A percentile compares a stretch with the other conserved stretches of the same genome.
These are phyloP conservation scores for Plecotus auritus DNA, from an alignment of 2,113 vertebrate species.

Conservation along the genomic window DNA sequence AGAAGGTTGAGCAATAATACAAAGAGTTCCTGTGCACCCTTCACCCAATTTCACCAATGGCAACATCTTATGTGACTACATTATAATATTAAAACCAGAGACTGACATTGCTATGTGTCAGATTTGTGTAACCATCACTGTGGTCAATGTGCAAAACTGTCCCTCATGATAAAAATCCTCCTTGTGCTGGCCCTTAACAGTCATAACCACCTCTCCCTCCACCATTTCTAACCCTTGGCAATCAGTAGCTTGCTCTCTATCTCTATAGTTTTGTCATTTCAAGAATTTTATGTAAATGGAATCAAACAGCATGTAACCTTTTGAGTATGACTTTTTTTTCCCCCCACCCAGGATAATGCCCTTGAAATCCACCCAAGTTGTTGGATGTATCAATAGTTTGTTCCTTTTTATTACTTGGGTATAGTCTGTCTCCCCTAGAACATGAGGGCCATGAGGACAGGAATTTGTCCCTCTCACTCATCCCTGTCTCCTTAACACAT, in stretches of 20 bases:
- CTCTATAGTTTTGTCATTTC: not conserved
- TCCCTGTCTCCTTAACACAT: not conserved
- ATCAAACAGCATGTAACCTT: not conserved
- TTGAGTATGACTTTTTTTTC: not conserved
- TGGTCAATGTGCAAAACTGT: not conserved
- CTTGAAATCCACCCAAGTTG: not conserved
- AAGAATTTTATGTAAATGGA: not conserved
- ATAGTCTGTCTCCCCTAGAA: not conserved
- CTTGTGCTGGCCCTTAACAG: not conserved
- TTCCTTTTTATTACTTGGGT: not conserved
- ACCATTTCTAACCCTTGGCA: not conserved
- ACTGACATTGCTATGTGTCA: not conserved
- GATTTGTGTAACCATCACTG: not conserved
- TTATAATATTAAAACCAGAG: not conserved
- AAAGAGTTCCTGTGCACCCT: too few species aligned
- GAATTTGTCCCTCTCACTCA: not conserved
- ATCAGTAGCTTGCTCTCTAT: not conserved
- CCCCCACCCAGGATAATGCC: not conserved
- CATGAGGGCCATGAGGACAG: not conserved
- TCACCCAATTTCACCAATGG: not conserved
- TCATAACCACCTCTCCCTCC: too few species aligned
- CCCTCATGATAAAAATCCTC: not conserved
- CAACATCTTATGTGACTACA: too few species aligned
- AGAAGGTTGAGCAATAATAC: too few species aligned
- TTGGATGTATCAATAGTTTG: not conserved